Percentiles rank a stretch among this genome's conserved stretches.
phyloP scores from a whole-genome alignment of 2,113 vertebrate species.

The Tauraco erythrolophus region DNA sequence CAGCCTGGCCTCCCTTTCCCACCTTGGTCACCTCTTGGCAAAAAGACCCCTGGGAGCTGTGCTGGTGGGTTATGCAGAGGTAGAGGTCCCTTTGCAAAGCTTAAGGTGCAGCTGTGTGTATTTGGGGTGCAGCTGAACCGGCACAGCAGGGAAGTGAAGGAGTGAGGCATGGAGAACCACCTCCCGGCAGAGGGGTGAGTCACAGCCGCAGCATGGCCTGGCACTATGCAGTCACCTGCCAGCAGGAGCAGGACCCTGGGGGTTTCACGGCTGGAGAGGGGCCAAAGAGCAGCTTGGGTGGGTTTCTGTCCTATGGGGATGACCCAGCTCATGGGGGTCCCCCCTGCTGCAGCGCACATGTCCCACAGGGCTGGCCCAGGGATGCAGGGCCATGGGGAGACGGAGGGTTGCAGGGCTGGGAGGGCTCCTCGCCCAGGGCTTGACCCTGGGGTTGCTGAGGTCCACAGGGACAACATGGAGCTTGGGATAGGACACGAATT shows the following conservation, averaged over 20 bases:
- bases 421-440: background rate
- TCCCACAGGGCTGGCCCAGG: background rate
- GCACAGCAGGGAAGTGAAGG: background rate
- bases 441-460: rapidly evolving
- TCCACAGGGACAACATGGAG: background rate
- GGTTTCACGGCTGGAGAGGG: background rate
- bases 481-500: background rate
- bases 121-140: background rate
- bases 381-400: rapidly evolving
- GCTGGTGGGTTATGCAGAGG: background rate
- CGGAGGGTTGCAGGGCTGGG: background rate
- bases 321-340: background rate
- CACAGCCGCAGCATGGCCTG: background rate
- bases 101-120: background rate
- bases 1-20: background rate
- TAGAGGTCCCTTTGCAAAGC: background rate
- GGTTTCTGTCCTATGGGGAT: background rate
- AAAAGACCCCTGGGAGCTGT: rapidly evolving
- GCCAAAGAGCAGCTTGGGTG: background rate
- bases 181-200: background rate
- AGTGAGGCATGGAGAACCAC: background rate
- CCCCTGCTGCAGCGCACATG: background rate
- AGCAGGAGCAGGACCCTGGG: rapidly evolving
- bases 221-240: background rate
- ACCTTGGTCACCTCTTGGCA: background rate